A percentile compares a stretch with the other conserved stretches of the same genome.
These are phyloP conservation scores for Aurelia coerulea DNA, from an alignment of 30 jellyfish, hydroid and myxozoan species.

Conservation along the genomic window DNA sequence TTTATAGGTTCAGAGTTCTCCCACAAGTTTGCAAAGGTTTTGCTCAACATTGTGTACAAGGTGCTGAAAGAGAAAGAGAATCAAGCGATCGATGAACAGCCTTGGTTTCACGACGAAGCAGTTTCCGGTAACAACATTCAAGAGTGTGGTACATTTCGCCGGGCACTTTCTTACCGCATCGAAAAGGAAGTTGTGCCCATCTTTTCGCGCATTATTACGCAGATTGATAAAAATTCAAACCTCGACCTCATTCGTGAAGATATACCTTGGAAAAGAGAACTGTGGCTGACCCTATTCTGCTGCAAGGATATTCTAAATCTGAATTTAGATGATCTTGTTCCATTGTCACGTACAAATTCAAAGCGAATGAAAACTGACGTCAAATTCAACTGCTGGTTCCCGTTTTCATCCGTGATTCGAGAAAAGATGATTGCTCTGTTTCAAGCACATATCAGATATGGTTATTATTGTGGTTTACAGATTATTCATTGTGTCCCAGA, in stretches of 20 bases:
- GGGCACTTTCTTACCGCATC: slow-evolving; percentile 71
- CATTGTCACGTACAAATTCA: neutral
- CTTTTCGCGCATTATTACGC: slow-evolving; percentile 27
- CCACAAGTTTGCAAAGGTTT: slow-evolving; percentile 7
- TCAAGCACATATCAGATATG: slow-evolving; percentile 29
- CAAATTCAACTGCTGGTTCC: slow-evolving; percentile 24
- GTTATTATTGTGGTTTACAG: neutral
- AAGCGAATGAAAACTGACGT: slow-evolving; percentile 20
- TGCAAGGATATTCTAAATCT: slow-evolving; percentile 24
- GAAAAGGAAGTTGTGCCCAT: slow-evolving; percentile 65
- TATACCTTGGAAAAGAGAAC: slow-evolving; percentile 12
- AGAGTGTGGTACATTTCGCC: slow-evolving; percentile 84
- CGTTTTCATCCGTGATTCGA: slow-evolving; percentile 37
- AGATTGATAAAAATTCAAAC: slow-evolving; percentile 55
- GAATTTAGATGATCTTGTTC: neutral
- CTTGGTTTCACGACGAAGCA: slow-evolving; percentile 83
- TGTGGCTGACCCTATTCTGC: slow-evolving; percentile 31
- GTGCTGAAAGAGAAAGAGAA: slow-evolving; percentile 33
- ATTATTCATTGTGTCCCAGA: too few species aligned
- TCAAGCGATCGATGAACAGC: slow-evolving; percentile 19
- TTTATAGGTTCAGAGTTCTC: neutral
- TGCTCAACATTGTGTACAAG: slow-evolving; percentile 24
- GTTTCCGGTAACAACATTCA: slow-evolving; percentile 61
- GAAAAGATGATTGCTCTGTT: slow-evolving; percentile 21
- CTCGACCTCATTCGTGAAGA: slow-evolving; percentile 38